phyloP scores from a whole-genome alignment of 2,888 invertebrate species.

The Hypselothyrea guttata region DNA sequence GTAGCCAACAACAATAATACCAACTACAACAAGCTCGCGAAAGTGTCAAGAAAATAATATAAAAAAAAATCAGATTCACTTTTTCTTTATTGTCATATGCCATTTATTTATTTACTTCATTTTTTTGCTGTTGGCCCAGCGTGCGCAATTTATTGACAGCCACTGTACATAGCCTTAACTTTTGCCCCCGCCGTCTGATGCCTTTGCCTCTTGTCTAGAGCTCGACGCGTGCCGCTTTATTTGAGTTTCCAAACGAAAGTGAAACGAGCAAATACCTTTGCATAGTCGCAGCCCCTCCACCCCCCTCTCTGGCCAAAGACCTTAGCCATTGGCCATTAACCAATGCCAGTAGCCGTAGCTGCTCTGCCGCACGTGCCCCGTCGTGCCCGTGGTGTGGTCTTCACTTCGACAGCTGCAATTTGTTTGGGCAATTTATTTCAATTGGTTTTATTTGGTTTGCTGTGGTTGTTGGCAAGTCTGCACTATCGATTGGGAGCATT shows the following conservation, averaged over 20 bases:
- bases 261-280: conserved; percentile 64
- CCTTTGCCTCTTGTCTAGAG: conserved; percentile 5
- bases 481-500: neutral
- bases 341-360: conserved; percentile 48
- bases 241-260: conserved; percentile 53
- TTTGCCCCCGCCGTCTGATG: conserved; percentile 1
- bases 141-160: conserved; percentile 31
- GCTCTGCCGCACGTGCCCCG: conserved; percentile 41
- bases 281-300: conserved; percentile 19
- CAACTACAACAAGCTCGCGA: conserved; percentile 50
- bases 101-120: conserved; percentile 13
- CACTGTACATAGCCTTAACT: conserved; percentile 36
- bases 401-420: conserved; percentile 25
- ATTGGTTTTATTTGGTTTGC: neutral
- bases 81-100: conserved; percentile 69
- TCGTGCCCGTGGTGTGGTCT: conserved; percentile 32
- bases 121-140: conserved; percentile 55
- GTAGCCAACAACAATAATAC: conserved; percentile 37
- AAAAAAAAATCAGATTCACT: conserved; percentile 60
- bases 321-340: conserved; percentile 19
- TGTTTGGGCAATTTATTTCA: too few species aligned
- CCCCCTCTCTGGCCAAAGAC: neutral
- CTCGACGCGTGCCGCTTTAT: conserved; percentile 47
- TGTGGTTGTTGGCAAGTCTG: neutral
- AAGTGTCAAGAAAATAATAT: conserved; percentile 76